Evolutionary conservation across 1,140 invertebrate genomes (phyloP), one percentile per base, ranked within the genome.

Genomic region (Oreohelix idahoensis): DNA sequence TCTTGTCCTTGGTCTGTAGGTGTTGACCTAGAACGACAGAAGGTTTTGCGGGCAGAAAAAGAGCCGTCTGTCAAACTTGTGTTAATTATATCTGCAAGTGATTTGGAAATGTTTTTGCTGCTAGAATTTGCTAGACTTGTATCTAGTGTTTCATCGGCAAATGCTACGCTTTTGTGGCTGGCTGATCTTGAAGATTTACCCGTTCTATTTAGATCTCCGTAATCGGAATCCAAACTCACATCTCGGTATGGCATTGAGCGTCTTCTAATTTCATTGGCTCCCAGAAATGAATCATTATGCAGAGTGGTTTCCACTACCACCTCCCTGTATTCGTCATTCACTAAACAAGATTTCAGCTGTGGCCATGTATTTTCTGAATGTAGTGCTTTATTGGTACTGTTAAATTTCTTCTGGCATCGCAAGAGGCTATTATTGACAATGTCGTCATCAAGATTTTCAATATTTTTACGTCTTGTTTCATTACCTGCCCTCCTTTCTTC

Each of bases 31-130:
- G 70, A 73, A 23, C 80, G 80, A 39, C 53, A 4, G 0, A 75
- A 0, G 20, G 36, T 63, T 49, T 82, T 82, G n/a, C 45, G 71
- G 36, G 73, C 38, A 51, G 49, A 29, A 42, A 63, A 82, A 2
- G 71, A 70, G 13, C 81, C 81, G 81, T 83, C 81, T 15, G 51
- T 36, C 15, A 83, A 13, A 58, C 81, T 83, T 32, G 74, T 63
- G 15, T 63, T 74, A 13, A 83, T 53, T 8, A 83, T 75, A 36
- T 83, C 74, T 10, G 81, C 81, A 36, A 83, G 32, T 20, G 53
- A 69, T 17, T 74, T 75, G 39, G 74, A 53, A 35, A 42, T 73
- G 20, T 73, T 73, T 73, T 73, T 73, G 17, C 63, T 32, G 29
- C 63, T 66, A 32, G 63, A 32, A 26, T 73, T 23, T n/a, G 20